phyloP scores from a whole-genome alignment of 2,113 vertebrate genomes.

The Cavia porcellus region DNA sequence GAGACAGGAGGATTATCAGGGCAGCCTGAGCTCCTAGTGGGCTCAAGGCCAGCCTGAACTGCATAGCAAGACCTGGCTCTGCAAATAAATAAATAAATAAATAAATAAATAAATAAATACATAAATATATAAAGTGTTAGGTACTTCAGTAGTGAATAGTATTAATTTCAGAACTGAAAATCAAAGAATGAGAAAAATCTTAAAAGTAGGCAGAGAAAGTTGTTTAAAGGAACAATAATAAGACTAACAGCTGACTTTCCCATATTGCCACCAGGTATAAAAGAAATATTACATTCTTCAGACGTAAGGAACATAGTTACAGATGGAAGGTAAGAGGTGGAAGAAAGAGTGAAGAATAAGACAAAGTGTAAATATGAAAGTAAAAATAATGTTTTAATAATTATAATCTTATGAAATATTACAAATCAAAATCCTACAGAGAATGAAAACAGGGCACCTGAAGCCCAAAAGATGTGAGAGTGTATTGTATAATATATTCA shows the following conservation, averaged over 20 bases:
- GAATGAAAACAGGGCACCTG: neutral
- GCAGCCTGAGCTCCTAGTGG: neutral
- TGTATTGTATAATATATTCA: neutral
- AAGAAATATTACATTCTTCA: neutral
- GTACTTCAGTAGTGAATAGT: neutral
- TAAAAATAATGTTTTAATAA: neutral
- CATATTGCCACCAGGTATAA: neutral
- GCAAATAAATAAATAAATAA: neutral
- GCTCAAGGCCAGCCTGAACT: neutral
- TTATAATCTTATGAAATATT: no score
- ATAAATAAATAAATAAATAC: no score
- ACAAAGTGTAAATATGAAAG: neutral
- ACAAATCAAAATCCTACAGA: neutral
- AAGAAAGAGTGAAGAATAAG: neutral
- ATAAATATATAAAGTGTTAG: no score
- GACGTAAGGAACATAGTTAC: neutral
- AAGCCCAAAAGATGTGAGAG: slow-evolving; percentile 5
- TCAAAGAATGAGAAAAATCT: neutral
- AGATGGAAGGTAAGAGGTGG: neutral
- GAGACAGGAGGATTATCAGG: neutral
- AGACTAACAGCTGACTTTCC: neutral
- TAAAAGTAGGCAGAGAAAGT: neutral
- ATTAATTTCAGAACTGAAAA: neutral
- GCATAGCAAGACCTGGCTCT: neutral
- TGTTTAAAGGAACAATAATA: neutral